Conservation (phyloP, 2,888 invertebrate species). For the Netelia inedita region DNA sequence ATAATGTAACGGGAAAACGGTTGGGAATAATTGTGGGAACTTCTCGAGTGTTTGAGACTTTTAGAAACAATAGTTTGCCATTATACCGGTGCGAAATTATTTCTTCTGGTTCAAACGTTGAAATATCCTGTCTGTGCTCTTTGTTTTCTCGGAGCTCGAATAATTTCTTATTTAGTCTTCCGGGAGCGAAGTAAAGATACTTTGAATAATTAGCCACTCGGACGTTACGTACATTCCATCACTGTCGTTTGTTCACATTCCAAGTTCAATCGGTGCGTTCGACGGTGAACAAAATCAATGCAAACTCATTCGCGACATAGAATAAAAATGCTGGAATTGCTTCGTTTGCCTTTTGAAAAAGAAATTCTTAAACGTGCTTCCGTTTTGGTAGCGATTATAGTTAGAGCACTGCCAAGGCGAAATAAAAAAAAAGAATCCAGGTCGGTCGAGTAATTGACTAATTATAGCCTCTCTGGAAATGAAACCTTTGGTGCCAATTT, state of each 20-base stretch:
- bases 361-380: background rate
- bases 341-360: constrained; percentile 20
- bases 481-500: constrained; percentile 57
- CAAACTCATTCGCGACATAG: background rate
- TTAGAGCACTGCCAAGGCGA: constrained; percentile 56
- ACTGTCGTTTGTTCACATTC: constrained; percentile 51
- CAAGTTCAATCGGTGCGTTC: constrained; percentile 16
- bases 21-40: constrained; percentile 6
- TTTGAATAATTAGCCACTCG: constrained; percentile 14
- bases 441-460: background rate
- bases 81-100: constrained; percentile 35
- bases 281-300: background rate
- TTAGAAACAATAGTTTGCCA: background rate
- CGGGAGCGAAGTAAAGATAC: constrained; percentile 54
- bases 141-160: constrained; percentile 5
- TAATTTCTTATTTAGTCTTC: constrained; percentile 51
- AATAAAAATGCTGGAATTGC: constrained; percentile 13
- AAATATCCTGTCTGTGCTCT: constrained; percentile 27
- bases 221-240: constrained; percentile 40
- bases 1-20: background rate
- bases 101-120: background rate
- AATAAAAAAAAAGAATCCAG: background rate
- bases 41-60: background rate
- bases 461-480: constrained; percentile 32
- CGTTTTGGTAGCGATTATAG: constrained; percentile 7